A percentile compares a stretch with the other conserved stretches of the same genome.
Conservation (phyloP, 2,113 vertebrate genomes). For the Apodemus sylvaticus region DNA sequence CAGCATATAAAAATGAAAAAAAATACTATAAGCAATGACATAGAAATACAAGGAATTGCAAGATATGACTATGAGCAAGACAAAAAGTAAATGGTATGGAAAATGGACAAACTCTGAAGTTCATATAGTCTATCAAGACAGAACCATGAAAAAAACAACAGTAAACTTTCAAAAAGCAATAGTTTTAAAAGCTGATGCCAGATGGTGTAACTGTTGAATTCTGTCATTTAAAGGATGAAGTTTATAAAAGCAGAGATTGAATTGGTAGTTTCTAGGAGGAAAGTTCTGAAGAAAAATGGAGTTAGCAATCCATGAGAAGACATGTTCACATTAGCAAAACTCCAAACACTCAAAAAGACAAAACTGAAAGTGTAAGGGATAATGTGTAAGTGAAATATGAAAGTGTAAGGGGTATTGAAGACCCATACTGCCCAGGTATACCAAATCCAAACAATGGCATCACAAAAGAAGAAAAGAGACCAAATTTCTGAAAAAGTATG, state of each 20-base stretch:
- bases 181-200: neutral
- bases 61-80: neutral
- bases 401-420: too few relatives aligned
- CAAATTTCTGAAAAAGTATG: neutral
- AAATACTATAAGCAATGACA: neutral
- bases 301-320: neutral
- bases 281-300: neutral
- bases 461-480: neutral
- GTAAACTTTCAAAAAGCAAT: neutral
- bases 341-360: neutral
- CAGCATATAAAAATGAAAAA: neutral
- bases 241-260: neutral
- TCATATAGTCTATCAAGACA: neutral
- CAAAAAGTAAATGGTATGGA: neutral
- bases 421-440: neutral
- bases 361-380: neutral
- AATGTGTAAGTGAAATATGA: neutral
- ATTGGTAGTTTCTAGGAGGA: neutral
- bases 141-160: neutral
- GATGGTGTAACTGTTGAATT: neutral
- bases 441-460: neutral
- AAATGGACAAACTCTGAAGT: neutral
- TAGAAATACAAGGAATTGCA: neutral
- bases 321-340: neutral
- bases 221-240: neutral